Percentiles rank a stretch among this genome's conserved stretches.
These are phyloP conservation scores for Amphiprion clarkii DNA, from an alignment of 2,797 vertebrate genomes.

Conservation along the genomic window DNA sequence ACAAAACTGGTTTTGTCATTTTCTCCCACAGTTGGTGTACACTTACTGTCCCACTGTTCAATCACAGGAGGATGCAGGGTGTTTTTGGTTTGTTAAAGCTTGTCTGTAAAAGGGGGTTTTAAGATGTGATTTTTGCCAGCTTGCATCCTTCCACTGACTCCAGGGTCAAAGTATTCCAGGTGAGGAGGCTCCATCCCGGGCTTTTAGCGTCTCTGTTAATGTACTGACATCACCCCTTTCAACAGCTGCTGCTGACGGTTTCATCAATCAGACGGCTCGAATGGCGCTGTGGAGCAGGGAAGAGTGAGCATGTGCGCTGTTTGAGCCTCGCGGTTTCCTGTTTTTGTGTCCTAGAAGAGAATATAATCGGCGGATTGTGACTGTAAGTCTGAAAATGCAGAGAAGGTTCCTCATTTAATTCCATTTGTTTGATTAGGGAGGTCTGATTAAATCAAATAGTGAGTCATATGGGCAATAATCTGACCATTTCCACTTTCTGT, in stretches of 20 bases:
- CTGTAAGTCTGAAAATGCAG: neutral
- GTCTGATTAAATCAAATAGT: conserved; percentile 3
- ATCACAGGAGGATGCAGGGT: neutral
- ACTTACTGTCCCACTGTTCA: neutral
- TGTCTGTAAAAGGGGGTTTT: neutral
- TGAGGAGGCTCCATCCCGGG: conserved; percentile 24
- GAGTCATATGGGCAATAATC: neutral
- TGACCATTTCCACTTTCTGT: conserved; percentile 1
- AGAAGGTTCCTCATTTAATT: conserved; percentile 2
- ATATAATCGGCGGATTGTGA: neutral
- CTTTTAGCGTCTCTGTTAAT: conserved; percentile 54
- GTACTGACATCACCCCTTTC: conserved; percentile 45
- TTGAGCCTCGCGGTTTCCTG: conserved; percentile 6
- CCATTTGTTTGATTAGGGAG: conserved; percentile 24
- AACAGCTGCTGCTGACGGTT: conserved; percentile 6
- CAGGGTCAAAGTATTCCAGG: conserved; percentile 9
- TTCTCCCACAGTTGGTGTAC: neutral
- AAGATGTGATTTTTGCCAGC: neutral
- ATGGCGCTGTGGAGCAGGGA: conserved; percentile 15
- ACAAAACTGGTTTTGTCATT: neutral
- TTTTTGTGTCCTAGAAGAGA: conserved; percentile 19
- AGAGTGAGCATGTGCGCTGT: neutral
- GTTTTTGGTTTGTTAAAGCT: neutral
- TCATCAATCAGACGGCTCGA: conserved; percentile 29
- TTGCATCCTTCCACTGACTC: neutral